Base-by-base conservation (phyloP, 2,888 invertebrate species). In the Acleris holmiana region DNA sequence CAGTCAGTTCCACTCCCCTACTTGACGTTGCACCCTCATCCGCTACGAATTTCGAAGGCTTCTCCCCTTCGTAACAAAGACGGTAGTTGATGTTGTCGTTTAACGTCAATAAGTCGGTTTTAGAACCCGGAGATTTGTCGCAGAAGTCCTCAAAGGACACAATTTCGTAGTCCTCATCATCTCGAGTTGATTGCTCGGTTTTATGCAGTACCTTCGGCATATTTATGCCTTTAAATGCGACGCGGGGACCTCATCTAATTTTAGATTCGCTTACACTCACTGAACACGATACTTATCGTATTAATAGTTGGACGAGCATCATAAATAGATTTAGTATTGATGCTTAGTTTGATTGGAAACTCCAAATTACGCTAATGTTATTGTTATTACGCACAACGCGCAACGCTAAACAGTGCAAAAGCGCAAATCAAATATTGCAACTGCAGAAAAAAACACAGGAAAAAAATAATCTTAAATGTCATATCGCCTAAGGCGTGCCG, bases 131-230 rank as follows among this genome's bases (percentile, higher is more conserved):
- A 53, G 89, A 90, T 70, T 94, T 94, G 71, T 94, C 94, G 71
- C 93, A 93, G 76, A 94, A 94, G 61, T 94, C 93, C 77, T 94
- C 94, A 74, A 94, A 94, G 1, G 94, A 94, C 25, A 94, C 94
- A 63, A 93, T 91, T 73, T 93, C 93, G 67, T 93, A 93, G 68
- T 93, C 93, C 51, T 91, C 89, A 17, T 90, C 87, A 18, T 85
- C 82, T 60, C 86, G 86, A n/a, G 76, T 75, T 19, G 85, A 76
- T 74, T 88, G 88, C 68, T 92, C 91, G 4, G 85, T 72, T 78
- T 91, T 91, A 65, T 88, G 90, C 0, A 91, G 91, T 77, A 89
- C 85, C 82, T 93, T 93, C 61, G 92, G 87, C 93, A 93, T 93
- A 75, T 76, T 85, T 76, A 67, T 59, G 68, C 59, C 58, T 66